Evolutionary conservation across 2,888 invertebrate species (phyloP).

Genomic region (Sphaeridia pumilis): DNA sequence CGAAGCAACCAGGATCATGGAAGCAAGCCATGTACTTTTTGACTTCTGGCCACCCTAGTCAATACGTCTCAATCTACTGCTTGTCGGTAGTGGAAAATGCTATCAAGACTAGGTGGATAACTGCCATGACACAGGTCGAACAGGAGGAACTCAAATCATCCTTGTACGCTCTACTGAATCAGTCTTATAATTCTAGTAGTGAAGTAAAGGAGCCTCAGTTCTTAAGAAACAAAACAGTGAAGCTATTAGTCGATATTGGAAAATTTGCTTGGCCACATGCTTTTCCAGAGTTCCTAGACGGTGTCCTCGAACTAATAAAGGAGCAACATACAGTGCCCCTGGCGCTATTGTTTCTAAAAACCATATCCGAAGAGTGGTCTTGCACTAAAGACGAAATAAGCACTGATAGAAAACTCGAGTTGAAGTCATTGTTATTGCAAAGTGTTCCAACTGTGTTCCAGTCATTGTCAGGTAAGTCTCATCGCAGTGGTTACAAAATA

Average conservation of each 20-base stretch:
- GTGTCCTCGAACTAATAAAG: conserved; percentile 57
- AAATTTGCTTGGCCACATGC: conserved; percentile 74
- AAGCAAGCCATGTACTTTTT: conserved; percentile 67
- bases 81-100: conserved; percentile 65
- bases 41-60: conserved; percentile 58
- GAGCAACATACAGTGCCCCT: conserved; percentile 48
- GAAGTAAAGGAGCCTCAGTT: conserved; percentile 47
- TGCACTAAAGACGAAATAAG: conserved; percentile 58
- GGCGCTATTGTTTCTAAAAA: conserved; percentile 64
- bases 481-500: no score
- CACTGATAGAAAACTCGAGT: conserved; percentile 55
- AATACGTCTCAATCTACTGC: conserved; percentile 76
- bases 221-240: conserved; percentile 68
- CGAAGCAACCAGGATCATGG: conserved; percentile 63
- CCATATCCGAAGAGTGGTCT: conserved; percentile 70
- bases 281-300: conserved; percentile 70
- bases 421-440: conserved; percentile 57
- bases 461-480: no score
- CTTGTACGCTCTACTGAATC: conserved; percentile 51
- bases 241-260: conserved; percentile 63
- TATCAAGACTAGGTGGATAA: conserved; percentile 26
- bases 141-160: conserved; percentile 58
- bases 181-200: conserved; percentile 37
- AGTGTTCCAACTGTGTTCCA: conserved; percentile 50
- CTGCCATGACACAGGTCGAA: conserved; percentile 42